Evolutionary conservation across 2,888 invertebrate species (phyloP).

Genomic region (Amitus sp.): DNA sequence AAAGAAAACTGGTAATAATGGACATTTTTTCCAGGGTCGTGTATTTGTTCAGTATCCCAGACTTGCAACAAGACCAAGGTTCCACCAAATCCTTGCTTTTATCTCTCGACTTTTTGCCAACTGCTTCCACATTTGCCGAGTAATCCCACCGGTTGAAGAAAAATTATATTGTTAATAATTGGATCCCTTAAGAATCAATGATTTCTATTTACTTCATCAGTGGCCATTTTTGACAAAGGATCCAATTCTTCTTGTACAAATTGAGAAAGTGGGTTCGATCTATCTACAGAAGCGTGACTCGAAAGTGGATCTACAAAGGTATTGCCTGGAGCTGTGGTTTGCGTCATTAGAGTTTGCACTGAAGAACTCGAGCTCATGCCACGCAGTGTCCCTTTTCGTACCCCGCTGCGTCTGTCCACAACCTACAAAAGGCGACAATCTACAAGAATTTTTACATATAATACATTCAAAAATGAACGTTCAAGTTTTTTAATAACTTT

Average conservation of each 20-base stretch:
- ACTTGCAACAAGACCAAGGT: slow-evolving; percentile 81
- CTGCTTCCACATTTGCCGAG: slow-evolving; percentile 50
- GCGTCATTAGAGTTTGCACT: slow-evolving; percentile 62
- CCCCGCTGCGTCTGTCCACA: slow-evolving; percentile 68
- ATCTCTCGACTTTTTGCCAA: slow-evolving; percentile 54
- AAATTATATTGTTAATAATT: no score
- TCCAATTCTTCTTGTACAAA: slow-evolving; percentile 74
- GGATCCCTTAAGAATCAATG: no score
- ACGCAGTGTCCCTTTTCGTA: slow-evolving; percentile 67
- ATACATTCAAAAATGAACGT: no score
- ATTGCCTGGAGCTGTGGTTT: slow-evolving; percentile 58
- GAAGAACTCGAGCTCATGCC: slow-evolving; percentile 69
- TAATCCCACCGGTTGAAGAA: slow-evolving; percentile 63
- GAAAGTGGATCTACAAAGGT: slow-evolving; percentile 67
- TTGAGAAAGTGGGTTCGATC: slow-evolving; percentile 79
- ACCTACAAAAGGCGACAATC: slow-evolving; percentile 67
- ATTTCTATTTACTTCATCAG: slow-evolving; percentile 67
- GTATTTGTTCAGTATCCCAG: slow-evolving; percentile 86
- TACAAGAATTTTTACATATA: no score
- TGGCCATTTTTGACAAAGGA: slow-evolving; percentile 74
- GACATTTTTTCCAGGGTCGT: slow-evolving; percentile 94
- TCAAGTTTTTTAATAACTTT: no score
- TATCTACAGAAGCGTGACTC: slow-evolving; percentile 71
- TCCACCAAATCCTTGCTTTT: slow-evolving; percentile 69
- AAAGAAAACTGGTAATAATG: slow-evolving; percentile 87